These are phyloP conservation scores for Physeter macrocephalus DNA, from an alignment of 2,113 vertebrate species.

Conservation along the genomic window DNA sequence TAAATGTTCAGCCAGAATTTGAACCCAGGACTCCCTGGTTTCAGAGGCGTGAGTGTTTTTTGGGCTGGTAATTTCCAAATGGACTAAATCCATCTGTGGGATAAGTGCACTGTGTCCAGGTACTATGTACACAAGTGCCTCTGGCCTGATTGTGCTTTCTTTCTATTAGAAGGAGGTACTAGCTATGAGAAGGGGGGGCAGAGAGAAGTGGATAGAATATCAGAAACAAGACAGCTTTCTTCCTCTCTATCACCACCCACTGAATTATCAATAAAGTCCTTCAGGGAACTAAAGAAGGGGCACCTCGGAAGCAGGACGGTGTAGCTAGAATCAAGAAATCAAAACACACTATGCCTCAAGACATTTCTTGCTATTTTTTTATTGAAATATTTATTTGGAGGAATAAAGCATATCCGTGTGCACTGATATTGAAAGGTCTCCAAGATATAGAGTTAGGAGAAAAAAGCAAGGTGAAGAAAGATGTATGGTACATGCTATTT, in stretches of 20 bases:
- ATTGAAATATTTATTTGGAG: neutral
- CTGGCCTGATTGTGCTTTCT: neutral
- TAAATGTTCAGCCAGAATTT: neutral
- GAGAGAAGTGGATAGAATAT: neutral
- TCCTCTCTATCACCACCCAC: neutral
- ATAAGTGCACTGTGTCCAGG: rapidly evolving
- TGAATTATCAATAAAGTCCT: neutral
- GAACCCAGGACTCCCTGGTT: neutral
- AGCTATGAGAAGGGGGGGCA: neutral
- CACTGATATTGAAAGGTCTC: neutral
- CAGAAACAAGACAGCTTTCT: too few species aligned
- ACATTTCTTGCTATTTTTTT: neutral
- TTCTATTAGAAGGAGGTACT: neutral
- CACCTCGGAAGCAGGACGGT: neutral
- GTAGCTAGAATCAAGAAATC: neutral
- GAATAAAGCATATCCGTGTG: neutral
- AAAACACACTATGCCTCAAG: neutral
- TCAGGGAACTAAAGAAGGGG: neutral
- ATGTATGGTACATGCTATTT: neutral
- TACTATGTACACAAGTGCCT: neutral
- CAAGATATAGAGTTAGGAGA: neutral
- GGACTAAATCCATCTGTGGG: neutral
- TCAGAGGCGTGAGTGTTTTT: neutral
- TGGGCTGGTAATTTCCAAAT: neutral
- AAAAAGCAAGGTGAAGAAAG: neutral